Conservation (phyloP, 2,888 invertebrate genomes). For the Vannuccia rotundouncinata region DNA sequence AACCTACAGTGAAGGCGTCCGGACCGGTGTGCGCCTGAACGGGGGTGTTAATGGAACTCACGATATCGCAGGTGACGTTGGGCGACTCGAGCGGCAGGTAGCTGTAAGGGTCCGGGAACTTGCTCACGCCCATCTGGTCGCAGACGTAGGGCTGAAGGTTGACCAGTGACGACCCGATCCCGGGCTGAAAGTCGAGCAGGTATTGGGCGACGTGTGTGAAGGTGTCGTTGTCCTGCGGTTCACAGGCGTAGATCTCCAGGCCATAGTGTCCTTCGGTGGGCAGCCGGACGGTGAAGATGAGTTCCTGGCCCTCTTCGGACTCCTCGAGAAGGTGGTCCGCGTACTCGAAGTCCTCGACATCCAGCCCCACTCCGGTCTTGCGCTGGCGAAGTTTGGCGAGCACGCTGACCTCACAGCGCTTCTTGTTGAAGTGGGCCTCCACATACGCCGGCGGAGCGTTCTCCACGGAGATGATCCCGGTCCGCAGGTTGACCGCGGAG, state of each 20-base stretch:
- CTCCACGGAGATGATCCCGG: constrained; percentile 11
- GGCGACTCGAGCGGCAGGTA: not conserved
- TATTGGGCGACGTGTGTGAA: constrained; percentile 46
- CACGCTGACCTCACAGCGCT: constrained; percentile 25
- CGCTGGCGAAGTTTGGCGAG: constrained; percentile 25
- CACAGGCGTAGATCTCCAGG: constrained; percentile 39
- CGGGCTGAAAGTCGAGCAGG: constrained; percentile 39
- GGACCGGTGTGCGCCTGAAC: not conserved
- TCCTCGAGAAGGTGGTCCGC: not conserved
- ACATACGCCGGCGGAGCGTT: constrained; percentile 1
- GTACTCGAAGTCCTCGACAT: not conserved
- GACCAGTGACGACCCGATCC: not conserved
- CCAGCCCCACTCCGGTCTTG: not conserved
- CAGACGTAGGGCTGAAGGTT: not conserved
- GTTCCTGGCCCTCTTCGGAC: not conserved
- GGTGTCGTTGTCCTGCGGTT: constrained; percentile 42
- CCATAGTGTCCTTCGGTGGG: constrained; percentile 25
- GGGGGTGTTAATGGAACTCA: not conserved
- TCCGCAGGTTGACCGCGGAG: not conserved
- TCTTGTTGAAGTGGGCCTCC: constrained; percentile 3
- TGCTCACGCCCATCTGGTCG: not conserved
- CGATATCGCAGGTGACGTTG: not conserved
- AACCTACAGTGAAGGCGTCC: not conserved
- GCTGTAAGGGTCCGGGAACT: not conserved
- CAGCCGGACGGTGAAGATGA: not conserved